These are phyloP conservation scores for Dreissena polymorpha DNA, from an alignment of 1,140 invertebrate species.

Conservation along the genomic window DNA sequence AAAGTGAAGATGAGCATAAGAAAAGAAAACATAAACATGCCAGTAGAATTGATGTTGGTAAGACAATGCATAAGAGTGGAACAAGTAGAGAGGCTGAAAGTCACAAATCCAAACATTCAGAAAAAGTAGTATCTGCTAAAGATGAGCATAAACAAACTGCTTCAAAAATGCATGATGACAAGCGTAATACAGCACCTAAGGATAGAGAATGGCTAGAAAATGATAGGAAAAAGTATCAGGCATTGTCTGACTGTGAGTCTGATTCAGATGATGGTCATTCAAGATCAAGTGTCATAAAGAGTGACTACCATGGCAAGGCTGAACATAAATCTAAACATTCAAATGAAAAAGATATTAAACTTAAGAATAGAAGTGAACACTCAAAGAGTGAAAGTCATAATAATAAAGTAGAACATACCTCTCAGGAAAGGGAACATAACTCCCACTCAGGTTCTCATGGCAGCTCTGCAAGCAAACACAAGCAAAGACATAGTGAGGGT, in stretches of 20 bases:
- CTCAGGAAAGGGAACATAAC: not conserved
- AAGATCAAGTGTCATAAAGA: not conserved
- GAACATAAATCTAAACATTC: conserved; percentile 11
- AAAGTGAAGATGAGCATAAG: too few relatives aligned
- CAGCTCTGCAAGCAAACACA: not conserved
- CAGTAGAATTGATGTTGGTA: too few relatives aligned
- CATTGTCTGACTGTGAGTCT: conserved; percentile 1
- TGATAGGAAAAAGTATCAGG: conserved; percentile 4
- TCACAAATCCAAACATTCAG: too few relatives aligned
- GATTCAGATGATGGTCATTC: conserved; percentile 1
- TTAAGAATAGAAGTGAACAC: conserved; percentile 6
- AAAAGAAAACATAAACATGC: too few relatives aligned
- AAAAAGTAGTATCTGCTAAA: too few relatives aligned
- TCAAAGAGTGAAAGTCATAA: conserved; percentile 8
- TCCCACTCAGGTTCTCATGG: not conserved
- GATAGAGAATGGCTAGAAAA: conserved; percentile 4
- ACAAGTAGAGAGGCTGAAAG: too few relatives aligned
- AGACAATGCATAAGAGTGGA: too few relatives aligned
- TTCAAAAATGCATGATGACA: conserved; percentile 11
- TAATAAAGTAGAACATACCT: not conserved
- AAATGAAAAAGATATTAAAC: not conserved
- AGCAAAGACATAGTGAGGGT: too few relatives aligned
- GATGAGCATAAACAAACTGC: conserved; percentile 6
- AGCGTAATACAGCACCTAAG: not conserved
- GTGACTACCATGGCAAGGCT: not conserved